Percentiles rank a stretch among this genome's conserved stretches.
Conservation (phyloP, 37 sponge, comb jelly and placozoan species). For the Hormiphora californensis region DNA sequence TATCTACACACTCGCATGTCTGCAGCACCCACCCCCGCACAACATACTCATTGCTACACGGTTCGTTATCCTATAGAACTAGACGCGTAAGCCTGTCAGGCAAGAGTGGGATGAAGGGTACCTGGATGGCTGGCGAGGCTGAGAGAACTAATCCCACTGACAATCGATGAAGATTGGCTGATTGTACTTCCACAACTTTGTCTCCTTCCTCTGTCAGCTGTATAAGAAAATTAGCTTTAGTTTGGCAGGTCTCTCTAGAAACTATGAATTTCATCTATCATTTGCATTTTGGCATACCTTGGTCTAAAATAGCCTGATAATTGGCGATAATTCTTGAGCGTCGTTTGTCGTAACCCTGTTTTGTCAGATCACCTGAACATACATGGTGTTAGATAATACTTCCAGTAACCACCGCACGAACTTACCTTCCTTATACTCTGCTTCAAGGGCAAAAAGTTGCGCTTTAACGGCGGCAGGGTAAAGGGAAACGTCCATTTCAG, state of each 20-base stretch:
- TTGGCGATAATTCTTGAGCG: conserved; percentile 32
- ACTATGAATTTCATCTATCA: too few species aligned
- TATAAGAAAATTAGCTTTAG: too few species aligned
- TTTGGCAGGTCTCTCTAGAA: too few species aligned
- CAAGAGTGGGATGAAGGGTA: neutral
- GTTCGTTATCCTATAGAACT: neutral
- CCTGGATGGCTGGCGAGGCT: neutral
- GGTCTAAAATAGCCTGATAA: conserved; percentile 29
- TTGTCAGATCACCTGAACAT: conserved; percentile 31
- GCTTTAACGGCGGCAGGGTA: conserved; percentile 50
- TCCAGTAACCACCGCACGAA: neutral
- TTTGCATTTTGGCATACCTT: neutral
- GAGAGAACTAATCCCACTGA: neutral
- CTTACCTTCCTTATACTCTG: conserved; percentile 41
- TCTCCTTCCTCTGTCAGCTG: neutral
- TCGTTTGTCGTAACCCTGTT: conserved; percentile 39
- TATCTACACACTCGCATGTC: too few species aligned
- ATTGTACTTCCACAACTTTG: neutral
- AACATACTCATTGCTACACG: neutral
- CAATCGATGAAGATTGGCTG: neutral
- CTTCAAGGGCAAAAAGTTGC: conserved; percentile 47
- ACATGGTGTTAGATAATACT: neutral
- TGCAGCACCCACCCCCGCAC: too few species aligned
- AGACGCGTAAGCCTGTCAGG: neutral
- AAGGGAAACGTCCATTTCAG: conserved; percentile 44